Percentiles rank a stretch among this genome's conserved stretches.
These are phyloP conservation scores for Oxytorus armatus DNA, from an alignment of 2,888 invertebrate genomes.

Conservation along the genomic window DNA sequence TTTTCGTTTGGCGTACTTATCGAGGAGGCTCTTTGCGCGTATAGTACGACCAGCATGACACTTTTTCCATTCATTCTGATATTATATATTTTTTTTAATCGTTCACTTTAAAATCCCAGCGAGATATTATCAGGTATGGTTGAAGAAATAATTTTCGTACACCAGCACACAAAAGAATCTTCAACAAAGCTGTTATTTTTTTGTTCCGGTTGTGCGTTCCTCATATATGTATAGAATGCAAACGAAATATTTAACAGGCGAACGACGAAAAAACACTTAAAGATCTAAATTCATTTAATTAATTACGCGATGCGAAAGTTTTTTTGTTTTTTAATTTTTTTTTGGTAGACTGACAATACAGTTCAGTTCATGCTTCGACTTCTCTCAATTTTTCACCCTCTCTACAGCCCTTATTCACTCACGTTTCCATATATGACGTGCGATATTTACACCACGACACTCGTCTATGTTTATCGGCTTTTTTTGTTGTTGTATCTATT, in stretches of 20 bases:
- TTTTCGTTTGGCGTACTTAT: background rate
- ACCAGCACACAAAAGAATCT: background rate
- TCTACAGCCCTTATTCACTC: conserved; percentile 22
- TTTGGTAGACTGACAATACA: conserved; percentile 38
- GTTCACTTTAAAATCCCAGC: background rate
- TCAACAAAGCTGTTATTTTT: conserved; percentile 5
- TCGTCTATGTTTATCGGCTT: conserved; percentile 45
- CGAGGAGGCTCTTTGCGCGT: background rate
- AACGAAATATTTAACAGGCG: conserved; percentile 59
- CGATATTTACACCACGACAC: conserved; percentile 65
- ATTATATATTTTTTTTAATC: conserved; percentile 1
- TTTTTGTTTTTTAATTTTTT: conserved; percentile 16
- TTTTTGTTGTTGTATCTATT: no score
- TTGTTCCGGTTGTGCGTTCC: conserved; percentile 14
- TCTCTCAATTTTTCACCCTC: conserved; percentile 4
- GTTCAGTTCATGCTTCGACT: conserved; percentile 16
- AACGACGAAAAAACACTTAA: conserved; percentile 65
- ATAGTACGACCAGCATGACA: conserved; percentile 58
- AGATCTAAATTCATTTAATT: conserved; percentile 56
- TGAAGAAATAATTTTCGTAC: background rate
- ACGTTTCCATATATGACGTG: conserved; percentile 52
- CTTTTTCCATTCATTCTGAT: conserved; percentile 17
- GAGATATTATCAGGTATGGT: background rate
- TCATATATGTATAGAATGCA: conserved; percentile 58
- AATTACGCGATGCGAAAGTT: conserved; percentile 37